These are phyloP conservation scores for Agrotis segetum DNA, from an alignment of 2,888 invertebrate genomes.

Conservation along the genomic window DNA sequence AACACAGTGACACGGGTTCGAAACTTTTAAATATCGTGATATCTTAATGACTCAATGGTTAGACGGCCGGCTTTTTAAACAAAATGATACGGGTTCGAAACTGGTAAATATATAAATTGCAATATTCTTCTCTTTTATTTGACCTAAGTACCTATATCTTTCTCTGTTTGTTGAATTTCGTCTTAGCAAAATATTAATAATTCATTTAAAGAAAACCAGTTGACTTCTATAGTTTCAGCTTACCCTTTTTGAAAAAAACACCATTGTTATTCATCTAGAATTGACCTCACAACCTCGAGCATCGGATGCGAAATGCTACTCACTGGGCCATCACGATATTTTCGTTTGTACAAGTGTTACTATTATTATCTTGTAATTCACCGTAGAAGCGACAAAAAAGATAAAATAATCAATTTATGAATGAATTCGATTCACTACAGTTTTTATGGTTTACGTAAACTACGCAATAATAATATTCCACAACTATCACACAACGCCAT, in stretches of 20 bases:
- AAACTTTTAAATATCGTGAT: background rate
- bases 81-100: constrained; percentile 2
- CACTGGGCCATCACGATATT: no score
- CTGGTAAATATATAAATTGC: background rate
- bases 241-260: background rate
- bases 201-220: no score
- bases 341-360: background rate
- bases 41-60: background rate
- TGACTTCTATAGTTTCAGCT: background rate
- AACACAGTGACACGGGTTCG: background rate
- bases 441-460: background rate
- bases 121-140: no score
- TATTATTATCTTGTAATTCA: background rate
- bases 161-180: background rate
- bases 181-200: background rate
- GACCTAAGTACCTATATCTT: no score
- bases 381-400: background rate
- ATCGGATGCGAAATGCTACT: no score
- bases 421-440: background rate
- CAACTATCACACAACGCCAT: no score
- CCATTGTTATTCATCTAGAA: no score
- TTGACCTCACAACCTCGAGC: no score
- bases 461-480: background rate
- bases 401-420: background rate
- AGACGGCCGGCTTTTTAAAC: background rate